phyloP scores from a whole-genome alignment of 2,888 invertebrate genomes.

The Linnaemya tessellans region DNA sequence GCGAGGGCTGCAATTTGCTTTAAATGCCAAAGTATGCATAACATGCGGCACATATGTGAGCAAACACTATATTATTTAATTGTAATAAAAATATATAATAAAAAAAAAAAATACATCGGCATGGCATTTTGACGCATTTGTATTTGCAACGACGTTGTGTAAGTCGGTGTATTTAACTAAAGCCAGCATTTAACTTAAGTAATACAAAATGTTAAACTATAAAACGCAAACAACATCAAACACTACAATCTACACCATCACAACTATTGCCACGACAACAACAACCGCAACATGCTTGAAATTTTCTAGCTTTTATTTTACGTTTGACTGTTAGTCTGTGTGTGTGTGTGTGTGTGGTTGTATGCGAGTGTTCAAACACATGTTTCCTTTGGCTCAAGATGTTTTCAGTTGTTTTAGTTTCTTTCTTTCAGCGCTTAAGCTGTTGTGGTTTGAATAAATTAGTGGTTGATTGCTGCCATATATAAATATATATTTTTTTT shows the following conservation, averaged over 20 bases:
- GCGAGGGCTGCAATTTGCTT: no score
- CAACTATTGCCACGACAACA: constrained; percentile 28
- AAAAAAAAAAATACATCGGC: background rate
- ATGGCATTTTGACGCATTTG: background rate
- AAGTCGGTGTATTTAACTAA: constrained; percentile 12
- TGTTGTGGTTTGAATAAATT: constrained; percentile 30
- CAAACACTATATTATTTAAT: no score
- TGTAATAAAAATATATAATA: background rate
- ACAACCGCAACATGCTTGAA: constrained; percentile 27
- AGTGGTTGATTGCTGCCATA: constrained; percentile 10
- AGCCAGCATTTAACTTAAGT: constrained; percentile 13
- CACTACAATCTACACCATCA: constrained; percentile 34
- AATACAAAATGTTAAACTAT: background rate
- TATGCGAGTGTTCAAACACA: constrained; percentile 20
- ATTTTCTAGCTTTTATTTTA: background rate
- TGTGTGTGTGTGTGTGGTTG: background rate
- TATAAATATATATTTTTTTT: no score
- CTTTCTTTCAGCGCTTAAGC: background rate
- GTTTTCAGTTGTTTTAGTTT: background rate
- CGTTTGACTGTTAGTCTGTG: background rate
- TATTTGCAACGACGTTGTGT: background rate
- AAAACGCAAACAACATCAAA: constrained; percentile 4
- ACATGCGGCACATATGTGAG: no score
- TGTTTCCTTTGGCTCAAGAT: constrained; percentile 23
- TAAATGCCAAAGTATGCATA: no score